phyloP scores from a whole-genome alignment of 2,888 invertebrate species.

The Heterodera filipjevi region DNA sequence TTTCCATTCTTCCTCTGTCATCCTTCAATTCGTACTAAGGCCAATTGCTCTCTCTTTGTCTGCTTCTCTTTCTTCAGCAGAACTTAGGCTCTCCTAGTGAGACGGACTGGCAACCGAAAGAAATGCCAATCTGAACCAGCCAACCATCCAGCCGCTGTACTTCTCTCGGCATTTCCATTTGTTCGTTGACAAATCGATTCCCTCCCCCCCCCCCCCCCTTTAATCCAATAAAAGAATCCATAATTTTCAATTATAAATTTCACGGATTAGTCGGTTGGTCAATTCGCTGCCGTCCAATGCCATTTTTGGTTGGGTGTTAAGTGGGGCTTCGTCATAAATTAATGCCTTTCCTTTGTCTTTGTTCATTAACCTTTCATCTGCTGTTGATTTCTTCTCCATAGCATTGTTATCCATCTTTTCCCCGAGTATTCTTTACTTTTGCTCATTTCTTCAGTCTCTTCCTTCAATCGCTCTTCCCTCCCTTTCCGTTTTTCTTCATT shows the following conservation, averaged over 20 bases:
- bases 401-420: too few species aligned
- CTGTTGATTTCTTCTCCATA: too few species aligned
- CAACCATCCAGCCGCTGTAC: neutral
- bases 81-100: neutral
- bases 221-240: neutral
- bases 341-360: too few species aligned
- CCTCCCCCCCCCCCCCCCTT: neutral
- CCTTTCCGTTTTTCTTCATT: too few species aligned
- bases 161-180: neutral
- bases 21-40: neutral
- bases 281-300: too few species aligned
- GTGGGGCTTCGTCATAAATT: too few species aligned
- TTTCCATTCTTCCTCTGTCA: neutral
- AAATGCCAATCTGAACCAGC: slow-evolving; percentile 7
- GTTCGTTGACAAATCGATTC: neutral
- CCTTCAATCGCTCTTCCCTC: too few species aligned
- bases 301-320: too few species aligned
- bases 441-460: too few species aligned
- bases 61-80: neutral
- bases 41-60: neutral
- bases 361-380: too few species aligned
- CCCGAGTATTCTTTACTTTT: too few species aligned
- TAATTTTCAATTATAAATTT: neutral
- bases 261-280: too few species aligned
- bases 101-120: neutral